A percentile compares a stretch with the other conserved stretches of the same genome.
phyloP scores from a whole-genome alignment of 2,888 invertebrate genomes.

The Drosophila birchii region DNA sequence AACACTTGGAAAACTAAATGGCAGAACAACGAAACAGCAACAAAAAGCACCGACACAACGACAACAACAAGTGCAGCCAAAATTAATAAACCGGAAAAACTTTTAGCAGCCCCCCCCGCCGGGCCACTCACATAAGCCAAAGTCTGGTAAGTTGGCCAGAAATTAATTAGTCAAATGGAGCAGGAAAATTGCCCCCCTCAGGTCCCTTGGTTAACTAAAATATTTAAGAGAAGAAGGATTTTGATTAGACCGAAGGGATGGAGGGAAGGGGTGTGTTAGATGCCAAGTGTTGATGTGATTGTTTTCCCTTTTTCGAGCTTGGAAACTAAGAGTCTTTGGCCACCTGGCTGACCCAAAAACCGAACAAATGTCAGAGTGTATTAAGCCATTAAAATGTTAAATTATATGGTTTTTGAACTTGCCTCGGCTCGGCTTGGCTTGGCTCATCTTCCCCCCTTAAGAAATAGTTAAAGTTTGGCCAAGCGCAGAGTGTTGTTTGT shows the following conservation, averaged over 20 bases:
- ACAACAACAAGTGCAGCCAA: conserved; percentile 46
- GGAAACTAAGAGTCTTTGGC: conserved; percentile 21
- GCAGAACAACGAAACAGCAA: conserved; percentile 21
- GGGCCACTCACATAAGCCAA: conserved; percentile 15
- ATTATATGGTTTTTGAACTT: conserved; percentile 55
- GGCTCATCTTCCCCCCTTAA: conserved; percentile 12
- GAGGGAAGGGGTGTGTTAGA: background rate
- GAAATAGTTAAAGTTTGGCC: conserved; percentile 56
- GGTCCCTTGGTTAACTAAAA: conserved; percentile 53
- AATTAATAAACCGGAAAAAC: conserved; percentile 61
- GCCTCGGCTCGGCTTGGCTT: background rate
- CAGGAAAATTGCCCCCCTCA: conserved; percentile 27
- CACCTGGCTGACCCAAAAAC: conserved; percentile 47
- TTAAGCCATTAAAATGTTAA: conserved; percentile 52
- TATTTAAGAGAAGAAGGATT: conserved; percentile 51
- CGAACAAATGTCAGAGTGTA: conserved; percentile 47
- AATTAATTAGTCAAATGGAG: conserved; percentile 72
- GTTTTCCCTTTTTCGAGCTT: conserved; percentile 30
- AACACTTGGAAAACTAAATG: conserved; percentile 15
- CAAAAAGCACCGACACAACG: background rate
- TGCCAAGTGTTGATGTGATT: conserved; percentile 48
- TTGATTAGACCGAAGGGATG: conserved; percentile 52
- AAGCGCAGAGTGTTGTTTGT: conserved; percentile 54
- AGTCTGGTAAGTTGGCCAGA: conserved; percentile 58
- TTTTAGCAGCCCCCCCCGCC: conserved; percentile 42